Base-by-base conservation (phyloP, 2,888 invertebrate species). In the Sceliomorpha sp. region DNA sequence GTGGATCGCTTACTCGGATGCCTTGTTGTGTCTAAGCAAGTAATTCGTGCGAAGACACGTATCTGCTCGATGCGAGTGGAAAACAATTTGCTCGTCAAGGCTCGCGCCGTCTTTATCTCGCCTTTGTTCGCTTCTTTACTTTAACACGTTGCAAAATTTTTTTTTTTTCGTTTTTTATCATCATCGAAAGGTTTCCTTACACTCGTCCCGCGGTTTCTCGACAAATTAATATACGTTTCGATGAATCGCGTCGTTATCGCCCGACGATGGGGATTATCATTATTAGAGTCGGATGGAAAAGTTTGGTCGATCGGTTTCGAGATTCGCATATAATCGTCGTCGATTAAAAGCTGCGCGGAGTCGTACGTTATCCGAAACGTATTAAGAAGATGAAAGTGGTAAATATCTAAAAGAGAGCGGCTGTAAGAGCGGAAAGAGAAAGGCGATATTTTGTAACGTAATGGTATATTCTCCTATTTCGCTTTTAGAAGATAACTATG, bases 1-100 rank as follows among this genome's bases (percentile, higher is more conserved):
- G 45, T 50, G 50, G 70, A 59, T 63, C 47, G 58, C 36, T 40
- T 40, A 31, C 37, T 36, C 45, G 50, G 60, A 56, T 55, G 56
- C 53, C 31, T n/a, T 55, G 36, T 24, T 24, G 37, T 20, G 50
- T 42, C 62, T 56, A 62, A 37, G 31, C 51, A 36, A 36, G 37
- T 51, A 60, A 53, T 62, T 62, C 68, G 47, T 51, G 40, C 24
- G 29, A 39, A 63, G 50, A 58, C 55, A 63, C 63, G 58, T 44
- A 48, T 17, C 37, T 44, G 31, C 48, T 70, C 69, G 58, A 51
- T 51, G 64, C 29, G 51, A 51, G 39, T 56, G 29, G 29, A 60
- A 60, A 60, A 64, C 60, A 45, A 70, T 64, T 60, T 40, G 36
- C 56, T 37, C 47, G 59, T 56, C 64, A 70, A 56, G 60, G 64